Evolutionary conservation across 2,888 invertebrate genomes (phyloP), one percentile per base, ranked within the genome.

Genomic region (Acronicta leporina): DNA sequence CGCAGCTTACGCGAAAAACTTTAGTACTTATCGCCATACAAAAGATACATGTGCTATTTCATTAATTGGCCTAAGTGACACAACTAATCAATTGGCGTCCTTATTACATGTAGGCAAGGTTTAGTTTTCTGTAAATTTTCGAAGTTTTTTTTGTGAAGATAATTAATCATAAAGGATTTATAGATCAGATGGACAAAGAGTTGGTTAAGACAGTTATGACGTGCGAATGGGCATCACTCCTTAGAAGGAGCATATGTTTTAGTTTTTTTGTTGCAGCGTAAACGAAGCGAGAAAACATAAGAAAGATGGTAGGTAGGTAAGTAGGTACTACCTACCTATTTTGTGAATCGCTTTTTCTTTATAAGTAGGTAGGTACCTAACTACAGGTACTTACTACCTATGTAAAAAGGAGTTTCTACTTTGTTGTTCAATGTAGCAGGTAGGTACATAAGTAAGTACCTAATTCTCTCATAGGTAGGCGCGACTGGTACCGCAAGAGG

Each of bases 1-100:
- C 94, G 89, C 77, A 80, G 88, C 91, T 90, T 86, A 87, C 84
- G 90, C 90, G 91, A 92, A 92, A 92, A 93, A 92, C 88, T 93
- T 91, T 83, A 86, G 86, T 89, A 90, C 89, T 90, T 90, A 90
- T 90, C 88, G 88, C 89, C 82, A 66, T 89, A 87, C 87, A 89
- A 87, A 85, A 83, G 85, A 87, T 84, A 87, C 81, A 83, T 84
- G 86, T 84, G 86, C 85, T 87, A 85, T 86, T 87, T 86, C 85
- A 89, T 88, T 90, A 89, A 89, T 90, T 90, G 90, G 85, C 85
- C 68, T 63, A 55, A 64, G 75, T 84, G 80, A 81, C 77, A 65
- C 63, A 68, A 68, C 58, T 59, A 56, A 65, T 61, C 56, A 46
- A 67, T 60, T 70, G 25, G 16, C 51, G 45, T 53, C 73, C 54